phyloP scores from a whole-genome alignment of 1,140 invertebrate genomes.

The Zelostemma sp. region DNA sequence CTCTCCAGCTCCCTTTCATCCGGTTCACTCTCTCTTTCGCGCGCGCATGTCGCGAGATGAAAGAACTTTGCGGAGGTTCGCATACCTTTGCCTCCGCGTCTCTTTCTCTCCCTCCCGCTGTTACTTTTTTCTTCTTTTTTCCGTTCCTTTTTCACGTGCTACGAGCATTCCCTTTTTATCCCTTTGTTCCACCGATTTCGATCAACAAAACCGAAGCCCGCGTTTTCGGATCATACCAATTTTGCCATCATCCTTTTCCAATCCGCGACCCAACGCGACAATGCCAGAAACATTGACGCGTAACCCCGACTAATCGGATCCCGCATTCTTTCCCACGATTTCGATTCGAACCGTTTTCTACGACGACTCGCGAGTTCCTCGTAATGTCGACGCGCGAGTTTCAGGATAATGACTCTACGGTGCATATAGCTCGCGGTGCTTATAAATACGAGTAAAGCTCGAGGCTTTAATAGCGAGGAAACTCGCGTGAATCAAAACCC shows the following conservation, averaged over 20 bases:
- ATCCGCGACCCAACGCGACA: slow-evolving; percentile 49
- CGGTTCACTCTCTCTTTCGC: slow-evolving; percentile 51
- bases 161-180: slow-evolving; percentile 33
- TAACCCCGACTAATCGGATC: too few species aligned
- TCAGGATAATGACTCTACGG: too few species aligned
- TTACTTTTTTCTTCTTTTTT: slow-evolving; percentile 33
- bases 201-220: slow-evolving; percentile 5
- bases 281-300: slow-evolving; percentile 56
- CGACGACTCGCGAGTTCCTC: too few species aligned
- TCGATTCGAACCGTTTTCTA: slow-evolving; percentile 35
- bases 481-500: neutral
- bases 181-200: slow-evolving; percentile 34
- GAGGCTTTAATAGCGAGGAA: neutral
- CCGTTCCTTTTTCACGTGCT: slow-evolving; percentile 48
- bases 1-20: slow-evolving; percentile 24
- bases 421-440: neutral
- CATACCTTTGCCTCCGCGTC: slow-evolving; percentile 42
- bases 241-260: neutral
- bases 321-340: neutral
- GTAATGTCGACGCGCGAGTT: too few species aligned
- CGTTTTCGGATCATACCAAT: neutral
- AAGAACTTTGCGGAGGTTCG: slow-evolving; percentile 48
- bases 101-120: slow-evolving; percentile 44
- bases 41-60: slow-evolving; percentile 44
- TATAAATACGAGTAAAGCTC: neutral